phyloP scores from a whole-genome alignment of 2,113 vertebrate genomes.

The Amia ocellicauda region DNA sequence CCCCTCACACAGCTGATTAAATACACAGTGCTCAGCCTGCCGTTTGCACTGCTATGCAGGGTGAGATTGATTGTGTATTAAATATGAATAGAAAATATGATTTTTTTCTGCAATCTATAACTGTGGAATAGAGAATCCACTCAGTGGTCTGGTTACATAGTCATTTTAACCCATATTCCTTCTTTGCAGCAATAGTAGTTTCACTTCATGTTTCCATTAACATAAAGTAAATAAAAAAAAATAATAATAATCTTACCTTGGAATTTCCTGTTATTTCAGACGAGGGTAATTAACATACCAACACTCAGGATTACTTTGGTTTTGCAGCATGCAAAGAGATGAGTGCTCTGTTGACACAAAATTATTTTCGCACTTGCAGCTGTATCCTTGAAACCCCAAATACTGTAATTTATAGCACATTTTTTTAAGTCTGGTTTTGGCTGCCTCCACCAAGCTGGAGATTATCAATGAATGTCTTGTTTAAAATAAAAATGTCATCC shows the following conservation, averaged over 20 bases:
- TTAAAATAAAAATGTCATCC: neutral
- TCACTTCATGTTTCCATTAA: constrained; percentile 46
- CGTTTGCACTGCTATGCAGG: constrained; percentile 21
- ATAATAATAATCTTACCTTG: no score
- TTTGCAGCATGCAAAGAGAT: constrained; percentile 40
- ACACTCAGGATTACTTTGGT: constrained; percentile 35
- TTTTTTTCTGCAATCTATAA: neutral
- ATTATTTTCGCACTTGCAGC: constrained; percentile 41
- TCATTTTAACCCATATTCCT: constrained; percentile 37
- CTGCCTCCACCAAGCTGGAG: neutral
- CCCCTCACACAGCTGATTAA: constrained; percentile 42
- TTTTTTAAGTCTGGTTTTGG: constrained; percentile 10
- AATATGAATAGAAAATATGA: constrained; percentile 5
- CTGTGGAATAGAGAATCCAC: no score
- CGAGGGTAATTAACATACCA: constrained; percentile 42
- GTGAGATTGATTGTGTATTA: constrained; percentile 8
- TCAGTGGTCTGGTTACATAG: no score
- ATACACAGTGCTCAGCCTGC: constrained; percentile 25
- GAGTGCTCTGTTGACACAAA: constrained; percentile 32
- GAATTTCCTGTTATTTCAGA: constrained; percentile 64
- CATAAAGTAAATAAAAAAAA: constrained; percentile 52
- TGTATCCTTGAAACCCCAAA: constrained; percentile 34
- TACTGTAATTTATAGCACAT: constrained; percentile 27
- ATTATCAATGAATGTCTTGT: constrained; percentile 3
- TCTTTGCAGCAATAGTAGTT: constrained; percentile 33